A percentile compares a stretch with the other conserved stretches of the same genome.
phyloP scores from a whole-genome alignment of 2,113 vertebrate species.

The Tragelaphus imberbis region DNA sequence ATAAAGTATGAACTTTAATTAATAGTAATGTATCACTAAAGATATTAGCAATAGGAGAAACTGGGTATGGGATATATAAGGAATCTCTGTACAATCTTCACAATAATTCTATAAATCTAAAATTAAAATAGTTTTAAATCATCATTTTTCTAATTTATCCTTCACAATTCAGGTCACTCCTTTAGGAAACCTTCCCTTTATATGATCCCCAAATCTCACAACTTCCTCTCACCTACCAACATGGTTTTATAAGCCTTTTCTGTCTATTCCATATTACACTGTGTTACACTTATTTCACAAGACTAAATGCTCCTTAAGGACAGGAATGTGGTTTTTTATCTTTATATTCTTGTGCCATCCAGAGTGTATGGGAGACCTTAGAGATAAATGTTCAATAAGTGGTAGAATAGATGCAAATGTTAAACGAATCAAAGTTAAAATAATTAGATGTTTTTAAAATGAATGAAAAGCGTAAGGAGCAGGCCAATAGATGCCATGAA shows the following conservation, averaged over 20 bases:
- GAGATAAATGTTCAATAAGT: not conserved
- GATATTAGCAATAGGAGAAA: not conserved
- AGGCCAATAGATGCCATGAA: not conserved
- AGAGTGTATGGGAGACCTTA: not conserved
- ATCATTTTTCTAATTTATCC: not conserved
- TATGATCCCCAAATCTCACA: not conserved
- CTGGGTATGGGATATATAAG: not conserved
- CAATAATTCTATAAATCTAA: not conserved
- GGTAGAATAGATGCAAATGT: not conserved
- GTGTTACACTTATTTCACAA: not conserved
- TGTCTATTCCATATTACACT: not conserved
- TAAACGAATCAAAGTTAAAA: not conserved
- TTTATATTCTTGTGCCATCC: not conserved
- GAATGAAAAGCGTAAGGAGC: not conserved
- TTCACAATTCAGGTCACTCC: not conserved
- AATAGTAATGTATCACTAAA: not conserved
- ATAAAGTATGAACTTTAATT: not conserved
- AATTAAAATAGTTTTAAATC: not conserved
- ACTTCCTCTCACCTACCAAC: not conserved
- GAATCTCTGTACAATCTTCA: not conserved
- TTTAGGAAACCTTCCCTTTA: not conserved
- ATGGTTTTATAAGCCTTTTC: not conserved
- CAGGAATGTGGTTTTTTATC: not conserved
- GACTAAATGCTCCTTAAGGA: not conserved
- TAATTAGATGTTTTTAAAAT: not conserved